Evolutionary conservation across 2,888 invertebrate genomes (phyloP).

Genomic region (Drosophila borealis): DNA sequence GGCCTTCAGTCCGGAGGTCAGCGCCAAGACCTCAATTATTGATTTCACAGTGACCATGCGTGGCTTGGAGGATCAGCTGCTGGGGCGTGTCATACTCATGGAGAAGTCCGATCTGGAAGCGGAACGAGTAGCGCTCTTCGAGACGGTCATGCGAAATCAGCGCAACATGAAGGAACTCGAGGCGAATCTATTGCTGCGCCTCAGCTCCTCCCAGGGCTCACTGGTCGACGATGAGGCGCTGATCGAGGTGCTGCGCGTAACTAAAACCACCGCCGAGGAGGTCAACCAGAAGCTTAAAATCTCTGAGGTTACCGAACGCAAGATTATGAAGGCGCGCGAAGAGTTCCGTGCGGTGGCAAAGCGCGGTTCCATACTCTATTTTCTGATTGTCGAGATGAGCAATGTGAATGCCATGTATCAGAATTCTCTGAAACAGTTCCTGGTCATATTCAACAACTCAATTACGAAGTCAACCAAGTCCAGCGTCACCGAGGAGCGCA

Average conservation of each 20-base stretch:
- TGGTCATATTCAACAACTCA: constrained; percentile 96
- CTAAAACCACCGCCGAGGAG: constrained; percentile 95
- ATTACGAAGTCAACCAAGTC: constrained; percentile 96
- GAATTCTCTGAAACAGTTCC: constrained; percentile 96
- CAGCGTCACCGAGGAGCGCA: constrained; percentile 93
- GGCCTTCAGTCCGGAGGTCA: constrained; percentile 97
- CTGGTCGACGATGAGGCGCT: constrained; percentile 98
- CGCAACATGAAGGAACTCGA: constrained; percentile 98
- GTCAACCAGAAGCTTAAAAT: constrained; percentile 97
- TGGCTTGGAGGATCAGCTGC: constrained; percentile 96
- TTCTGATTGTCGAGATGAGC: constrained; percentile 98
- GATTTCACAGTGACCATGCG: constrained; percentile 99
- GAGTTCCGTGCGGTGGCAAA: constrained; percentile 98
- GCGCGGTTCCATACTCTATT: constrained; percentile 96
- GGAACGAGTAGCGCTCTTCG: constrained; percentile 95
- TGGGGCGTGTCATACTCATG: constrained; percentile 97
- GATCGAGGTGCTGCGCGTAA: constrained; percentile 94
- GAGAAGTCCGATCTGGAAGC: constrained; percentile 98
- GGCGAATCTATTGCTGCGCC: constrained; percentile 94
- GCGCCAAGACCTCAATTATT: constrained; percentile 98
- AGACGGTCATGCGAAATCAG: constrained; percentile 98
- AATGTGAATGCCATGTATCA: constrained; percentile 99
- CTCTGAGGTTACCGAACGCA: constrained; percentile 96
- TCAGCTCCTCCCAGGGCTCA: constrained; percentile 97
- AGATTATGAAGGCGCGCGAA: constrained; percentile 96